Evolutionary conservation across 2,113 vertebrate genomes (phyloP).

Genomic region (Rynchops niger): DNA sequence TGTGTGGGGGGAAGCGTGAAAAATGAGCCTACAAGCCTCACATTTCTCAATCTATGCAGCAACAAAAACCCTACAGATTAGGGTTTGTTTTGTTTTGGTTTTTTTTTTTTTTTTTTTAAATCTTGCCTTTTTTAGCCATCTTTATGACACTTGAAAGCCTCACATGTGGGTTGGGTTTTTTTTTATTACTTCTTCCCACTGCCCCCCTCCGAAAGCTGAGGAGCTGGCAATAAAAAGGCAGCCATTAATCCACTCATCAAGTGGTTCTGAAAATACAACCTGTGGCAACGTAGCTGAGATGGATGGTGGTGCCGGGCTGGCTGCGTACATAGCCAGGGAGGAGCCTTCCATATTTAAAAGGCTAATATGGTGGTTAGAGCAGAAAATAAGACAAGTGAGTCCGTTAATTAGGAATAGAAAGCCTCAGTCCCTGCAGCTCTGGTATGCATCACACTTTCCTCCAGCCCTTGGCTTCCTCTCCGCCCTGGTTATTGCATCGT

Average conservation of each 20-base stretch:
- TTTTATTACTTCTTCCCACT: background rate
- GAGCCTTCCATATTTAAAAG: conserved; percentile 43
- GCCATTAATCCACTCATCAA: conserved; percentile 21
- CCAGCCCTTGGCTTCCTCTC: background rate
- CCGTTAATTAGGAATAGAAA: conserved; percentile 43
- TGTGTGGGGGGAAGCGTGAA: background rate
- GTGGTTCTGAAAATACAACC: conserved; percentile 23
- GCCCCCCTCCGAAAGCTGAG: background rate
- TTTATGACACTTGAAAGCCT: background rate
- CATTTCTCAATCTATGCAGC: background rate
- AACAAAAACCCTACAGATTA: background rate
- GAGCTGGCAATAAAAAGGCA: conserved; percentile 23
- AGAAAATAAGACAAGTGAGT: conserved; percentile 46
- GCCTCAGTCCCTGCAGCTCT: conserved; percentile 9
- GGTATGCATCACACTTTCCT: background rate
- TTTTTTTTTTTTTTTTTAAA: too few relatives aligned
- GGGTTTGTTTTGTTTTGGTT: too few relatives aligned
- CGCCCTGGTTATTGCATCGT: background rate
- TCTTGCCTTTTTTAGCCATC: background rate
- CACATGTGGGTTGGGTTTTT: background rate
- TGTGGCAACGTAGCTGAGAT: background rate
- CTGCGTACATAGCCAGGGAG: conserved; percentile 44
- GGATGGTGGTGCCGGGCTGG: background rate
- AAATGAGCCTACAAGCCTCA: conserved; percentile 8
- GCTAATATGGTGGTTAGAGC: background rate